phyloP scores from a whole-genome alignment of 2,797 vertebrate species.

The Intellagama lesueurii region DNA sequence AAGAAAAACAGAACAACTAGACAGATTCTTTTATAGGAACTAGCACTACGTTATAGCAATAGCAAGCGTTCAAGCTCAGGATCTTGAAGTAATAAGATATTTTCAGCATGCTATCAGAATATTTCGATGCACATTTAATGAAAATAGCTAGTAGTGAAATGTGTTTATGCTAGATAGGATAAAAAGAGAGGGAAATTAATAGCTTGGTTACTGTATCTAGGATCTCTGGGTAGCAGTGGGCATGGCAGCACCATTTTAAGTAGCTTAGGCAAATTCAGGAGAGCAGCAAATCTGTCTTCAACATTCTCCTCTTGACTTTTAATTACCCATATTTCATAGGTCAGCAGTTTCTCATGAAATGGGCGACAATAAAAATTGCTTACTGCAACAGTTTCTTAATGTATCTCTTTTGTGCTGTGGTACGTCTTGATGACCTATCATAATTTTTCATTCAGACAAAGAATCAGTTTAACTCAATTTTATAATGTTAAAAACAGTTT shows the following conservation, averaged over 20 bases:
- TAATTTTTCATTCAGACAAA: conserved; percentile 1
- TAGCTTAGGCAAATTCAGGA: conserved; percentile 27
- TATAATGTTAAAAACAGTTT: conserved; percentile 6
- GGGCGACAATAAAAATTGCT: conserved; percentile 33
- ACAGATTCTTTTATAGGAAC: conserved; percentile 2
- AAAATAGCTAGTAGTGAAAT: background rate
- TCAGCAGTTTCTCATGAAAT: conserved; percentile 44
- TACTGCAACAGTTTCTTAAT: conserved; percentile 20
- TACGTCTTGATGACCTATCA: conserved; percentile 2
- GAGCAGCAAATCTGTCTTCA: conserved; percentile 35
- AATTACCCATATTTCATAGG: conserved; percentile 35
- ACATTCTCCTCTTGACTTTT: conserved; percentile 44
- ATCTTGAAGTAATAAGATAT: background rate
- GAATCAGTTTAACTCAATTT: background rate
- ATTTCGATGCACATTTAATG: conserved; percentile 20
- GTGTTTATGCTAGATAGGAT: conserved; percentile 9
- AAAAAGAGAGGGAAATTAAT: background rate
- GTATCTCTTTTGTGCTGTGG: background rate
- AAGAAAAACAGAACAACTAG: background rate
- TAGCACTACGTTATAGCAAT: background rate
- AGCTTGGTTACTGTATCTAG: conserved; percentile 9
- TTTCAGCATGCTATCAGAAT: background rate
- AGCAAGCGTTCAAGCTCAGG: conserved; percentile 2
- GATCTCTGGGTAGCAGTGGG: background rate
- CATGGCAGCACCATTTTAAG: conserved; percentile 24